Percentiles rank a stretch among this genome's conserved stretches.
Evolutionary conservation across 2,888 invertebrate species (phyloP).

Genomic region (Brachynemurus nebulosus): DNA sequence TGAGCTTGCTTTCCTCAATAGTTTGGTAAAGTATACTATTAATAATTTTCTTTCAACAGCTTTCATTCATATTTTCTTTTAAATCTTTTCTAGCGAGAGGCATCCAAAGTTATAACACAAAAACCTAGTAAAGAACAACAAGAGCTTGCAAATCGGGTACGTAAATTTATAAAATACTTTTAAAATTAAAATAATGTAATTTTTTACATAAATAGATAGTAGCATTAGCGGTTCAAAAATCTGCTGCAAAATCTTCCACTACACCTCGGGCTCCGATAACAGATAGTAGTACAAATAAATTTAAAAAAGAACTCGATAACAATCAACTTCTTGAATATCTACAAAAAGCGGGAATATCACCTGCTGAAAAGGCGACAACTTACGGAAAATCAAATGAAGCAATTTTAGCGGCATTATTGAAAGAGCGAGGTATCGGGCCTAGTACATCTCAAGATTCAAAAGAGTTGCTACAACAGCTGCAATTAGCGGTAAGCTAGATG

Average conservation of each 20-base stretch:
- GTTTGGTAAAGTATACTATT: conserved; percentile 3
- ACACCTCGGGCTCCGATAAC: no score
- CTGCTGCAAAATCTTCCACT: no score
- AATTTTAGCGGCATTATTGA: conserved; percentile 51
- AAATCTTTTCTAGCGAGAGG: conserved; percentile 6
- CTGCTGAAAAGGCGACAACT: conserved; percentile 23
- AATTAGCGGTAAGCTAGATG: conserved; percentile 23
- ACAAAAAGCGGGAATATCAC: no score
- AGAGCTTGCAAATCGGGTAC: conserved; percentile 21
- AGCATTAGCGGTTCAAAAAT: no score
- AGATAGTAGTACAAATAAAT: conserved; percentile 25
- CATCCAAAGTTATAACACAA: conserved; percentile 6
- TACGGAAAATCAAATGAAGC: conserved; percentile 54
- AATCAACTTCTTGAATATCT: conserved; percentile 29
- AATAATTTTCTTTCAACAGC: background rate
- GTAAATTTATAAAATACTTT: no score
- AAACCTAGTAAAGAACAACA: conserved; percentile 7
- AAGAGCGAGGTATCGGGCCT: conserved; percentile 59
- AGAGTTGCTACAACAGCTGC: conserved; percentile 20
- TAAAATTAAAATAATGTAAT: no score
- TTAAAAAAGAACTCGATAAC: background rate
- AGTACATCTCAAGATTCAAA: conserved; percentile 40
- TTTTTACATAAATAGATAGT: background rate
- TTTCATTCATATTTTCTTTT: background rate
- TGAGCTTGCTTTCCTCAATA: conserved; percentile 9